Evolutionary conservation across 2,113 vertebrate genomes (phyloP).

Genomic region (Oreocharis arfaki): DNA sequence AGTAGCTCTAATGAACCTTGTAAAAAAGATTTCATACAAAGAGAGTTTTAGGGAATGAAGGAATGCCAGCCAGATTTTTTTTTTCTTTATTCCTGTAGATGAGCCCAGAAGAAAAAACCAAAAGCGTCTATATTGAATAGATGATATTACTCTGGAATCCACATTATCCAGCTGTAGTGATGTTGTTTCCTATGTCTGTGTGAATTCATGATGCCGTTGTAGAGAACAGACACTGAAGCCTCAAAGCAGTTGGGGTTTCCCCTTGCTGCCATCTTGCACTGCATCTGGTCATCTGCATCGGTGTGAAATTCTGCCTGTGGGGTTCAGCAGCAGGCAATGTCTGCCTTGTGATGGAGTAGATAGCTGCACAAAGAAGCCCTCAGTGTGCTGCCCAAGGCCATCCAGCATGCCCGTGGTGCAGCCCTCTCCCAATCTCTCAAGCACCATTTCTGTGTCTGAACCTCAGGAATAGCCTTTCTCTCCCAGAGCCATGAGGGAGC

Average conservation of each 20-base stretch:
- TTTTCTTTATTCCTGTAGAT: background rate
- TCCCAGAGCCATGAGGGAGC: background rate
- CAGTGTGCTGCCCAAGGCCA: background rate
- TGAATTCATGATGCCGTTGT: background rate
- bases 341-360: background rate
- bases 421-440: background rate
- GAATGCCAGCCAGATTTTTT: background rate
- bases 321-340: background rate
- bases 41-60: background rate
- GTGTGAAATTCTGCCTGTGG: background rate
- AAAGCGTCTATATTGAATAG: background rate
- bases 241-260: background rate
- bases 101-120: background rate
- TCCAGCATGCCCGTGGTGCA: background rate
- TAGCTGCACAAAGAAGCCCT: background rate
- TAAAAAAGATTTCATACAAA: background rate
- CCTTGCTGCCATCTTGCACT: background rate
- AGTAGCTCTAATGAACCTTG: background rate
- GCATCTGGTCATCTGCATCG: accelerated
- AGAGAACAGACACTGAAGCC: background rate
- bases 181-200: background rate
- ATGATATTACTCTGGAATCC: background rate
- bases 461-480: background rate
- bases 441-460: background rate
- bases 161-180: background rate